phyloP scores from a whole-genome alignment of 1,140 invertebrate species.

The Glossosoma conforme region DNA sequence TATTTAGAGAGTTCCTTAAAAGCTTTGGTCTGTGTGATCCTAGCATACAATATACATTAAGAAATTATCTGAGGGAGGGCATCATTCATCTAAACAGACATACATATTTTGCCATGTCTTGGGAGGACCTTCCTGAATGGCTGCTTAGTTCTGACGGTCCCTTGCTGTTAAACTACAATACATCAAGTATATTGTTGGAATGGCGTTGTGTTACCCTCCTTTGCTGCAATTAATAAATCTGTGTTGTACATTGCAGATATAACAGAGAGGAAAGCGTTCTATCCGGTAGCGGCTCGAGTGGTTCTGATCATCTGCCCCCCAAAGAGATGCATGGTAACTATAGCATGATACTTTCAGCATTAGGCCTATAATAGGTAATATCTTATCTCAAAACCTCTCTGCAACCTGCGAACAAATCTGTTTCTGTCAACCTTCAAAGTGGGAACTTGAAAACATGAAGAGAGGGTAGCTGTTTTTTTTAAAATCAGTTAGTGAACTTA shows the following conservation, averaged over 20 bases:
- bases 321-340: constrained; percentile 34
- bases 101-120: no score
- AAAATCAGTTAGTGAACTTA: background rate
- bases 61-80: no score
- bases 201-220: background rate
- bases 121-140: no score
- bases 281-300: constrained; percentile 47
- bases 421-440: no score
- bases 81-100: no score
- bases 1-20: no score
- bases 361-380: background rate
- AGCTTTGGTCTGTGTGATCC: no score
- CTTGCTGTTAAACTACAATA: background rate
- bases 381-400: background rate
- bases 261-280: constrained; percentile 47
- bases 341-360: background rate
- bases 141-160: no score
- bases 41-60: no score
- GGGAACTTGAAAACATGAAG: no score
- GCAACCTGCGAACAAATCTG: background rate
- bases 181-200: background rate
- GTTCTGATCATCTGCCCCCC: constrained; percentile 43
- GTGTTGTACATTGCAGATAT: constrained; percentile 35
- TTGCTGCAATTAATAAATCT: background rate
- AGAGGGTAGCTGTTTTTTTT: no score